Conservation (phyloP, 2,888 invertebrate species). For the Apotomis capreana region DNA sequence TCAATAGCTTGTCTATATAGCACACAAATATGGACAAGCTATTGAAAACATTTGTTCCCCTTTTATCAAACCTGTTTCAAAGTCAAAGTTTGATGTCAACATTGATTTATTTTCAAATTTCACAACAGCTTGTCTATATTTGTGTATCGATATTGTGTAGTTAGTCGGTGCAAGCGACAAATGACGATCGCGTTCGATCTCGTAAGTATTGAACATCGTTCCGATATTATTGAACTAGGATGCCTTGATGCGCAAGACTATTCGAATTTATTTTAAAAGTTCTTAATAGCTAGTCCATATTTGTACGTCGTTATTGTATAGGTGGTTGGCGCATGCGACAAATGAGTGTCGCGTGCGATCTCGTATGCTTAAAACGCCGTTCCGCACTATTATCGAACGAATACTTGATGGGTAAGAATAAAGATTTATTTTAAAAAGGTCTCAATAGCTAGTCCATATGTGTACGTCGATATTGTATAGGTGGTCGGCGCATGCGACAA, state of each 20-base stretch:
- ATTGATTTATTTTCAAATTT: neutral
- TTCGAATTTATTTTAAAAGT: neutral
- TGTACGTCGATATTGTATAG: neutral
- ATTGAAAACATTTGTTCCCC: neutral
- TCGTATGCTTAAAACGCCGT: slow-evolving; percentile 18
- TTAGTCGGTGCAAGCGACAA: slow-evolving; percentile 2
- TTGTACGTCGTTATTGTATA: neutral
- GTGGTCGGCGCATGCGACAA: slow-evolving; percentile 5
- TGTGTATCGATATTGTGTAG: neutral
- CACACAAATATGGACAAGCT: too few relatives aligned
- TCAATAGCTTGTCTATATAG: neutral
- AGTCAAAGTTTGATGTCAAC: too few relatives aligned
- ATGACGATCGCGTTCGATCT: slow-evolving; percentile 14
- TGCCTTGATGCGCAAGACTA: too few relatives aligned
- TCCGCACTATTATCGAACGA: neutral
- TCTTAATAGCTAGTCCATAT: neutral
- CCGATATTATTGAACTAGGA: too few relatives aligned
- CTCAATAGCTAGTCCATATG: neutral
- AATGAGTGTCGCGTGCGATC: slow-evolving; percentile 16
- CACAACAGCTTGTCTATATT: neutral
- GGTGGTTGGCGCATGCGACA: slow-evolving; percentile 2
- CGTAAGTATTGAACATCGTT: slow-evolving; percentile 17
- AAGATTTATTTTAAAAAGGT: neutral
- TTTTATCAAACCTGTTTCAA: too few relatives aligned
- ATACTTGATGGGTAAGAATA: too few relatives aligned